phyloP scores from a whole-genome alignment of 2,113 vertebrate species.

The Perca schrenkii region DNA sequence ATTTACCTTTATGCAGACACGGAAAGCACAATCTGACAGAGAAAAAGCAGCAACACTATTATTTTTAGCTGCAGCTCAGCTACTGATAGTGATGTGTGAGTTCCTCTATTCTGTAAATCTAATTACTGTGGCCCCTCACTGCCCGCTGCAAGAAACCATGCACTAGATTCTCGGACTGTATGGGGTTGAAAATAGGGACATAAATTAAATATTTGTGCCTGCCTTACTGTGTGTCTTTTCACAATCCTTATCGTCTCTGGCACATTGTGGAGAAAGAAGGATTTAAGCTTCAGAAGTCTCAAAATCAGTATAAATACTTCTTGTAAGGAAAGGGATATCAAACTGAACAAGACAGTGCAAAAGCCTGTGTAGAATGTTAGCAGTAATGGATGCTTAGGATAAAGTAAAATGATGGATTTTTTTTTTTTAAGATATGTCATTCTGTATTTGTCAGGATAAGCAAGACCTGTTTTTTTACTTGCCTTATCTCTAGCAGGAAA shows the following conservation, averaged over 20 bases:
- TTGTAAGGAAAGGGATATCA: slow-evolving; percentile 15
- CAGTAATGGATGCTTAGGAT: slow-evolving; percentile 19
- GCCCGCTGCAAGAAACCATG: slow-evolving; percentile 6
- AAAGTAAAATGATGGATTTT: slow-evolving; percentile 23
- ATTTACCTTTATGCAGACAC: slow-evolving; percentile 9
- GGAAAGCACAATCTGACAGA: background rate
- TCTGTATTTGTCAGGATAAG: slow-evolving; percentile 42
- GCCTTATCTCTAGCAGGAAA: slow-evolving; percentile 32
- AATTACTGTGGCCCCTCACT: slow-evolving; percentile 18
- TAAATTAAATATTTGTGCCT: slow-evolving; percentile 43
- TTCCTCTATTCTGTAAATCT: slow-evolving; percentile 28
- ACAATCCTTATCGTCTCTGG: slow-evolving; percentile 30
- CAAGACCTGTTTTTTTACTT: slow-evolving; percentile 27
- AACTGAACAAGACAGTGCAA: slow-evolving; percentile 17
- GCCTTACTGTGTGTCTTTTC: slow-evolving; percentile 12
- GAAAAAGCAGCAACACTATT: background rate
- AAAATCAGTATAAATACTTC: slow-evolving; percentile 35
- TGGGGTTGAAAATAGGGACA: slow-evolving; percentile 19
- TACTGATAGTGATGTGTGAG: background rate
- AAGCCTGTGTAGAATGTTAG: slow-evolving; percentile 15
- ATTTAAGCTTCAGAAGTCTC: slow-evolving; percentile 45
- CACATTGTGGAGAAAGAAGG: slow-evolving; percentile 38
- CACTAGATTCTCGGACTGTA: slow-evolving; percentile 6
- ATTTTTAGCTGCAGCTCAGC: slow-evolving; percentile 25
- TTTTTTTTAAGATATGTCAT: slow-evolving; percentile 8